Evolutionary conservation across 2,888 invertebrate species (phyloP), one percentile per base, ranked within the genome.

Genomic region (Megamerina dolium): DNA sequence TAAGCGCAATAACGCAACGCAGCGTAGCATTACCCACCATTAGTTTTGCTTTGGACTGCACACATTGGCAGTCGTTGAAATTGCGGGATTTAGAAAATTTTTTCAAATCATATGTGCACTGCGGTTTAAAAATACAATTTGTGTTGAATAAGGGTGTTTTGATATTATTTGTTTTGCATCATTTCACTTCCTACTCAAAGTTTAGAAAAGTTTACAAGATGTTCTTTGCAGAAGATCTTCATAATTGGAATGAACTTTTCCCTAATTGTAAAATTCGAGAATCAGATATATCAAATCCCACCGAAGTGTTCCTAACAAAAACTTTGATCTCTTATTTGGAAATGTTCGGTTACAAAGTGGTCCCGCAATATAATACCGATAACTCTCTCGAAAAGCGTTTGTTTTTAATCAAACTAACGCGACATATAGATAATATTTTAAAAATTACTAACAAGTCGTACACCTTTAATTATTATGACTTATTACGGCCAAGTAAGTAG

Each of bases 401-500:
- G 2, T 68, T 68, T 39, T 45, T 66, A 0, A 46, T 58, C 23
- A 58, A 57, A 9, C 43, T 68, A 16, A 57, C 58, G 20, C 54
- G 60, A 0, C 62, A 63, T 48, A 61, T 65, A 5, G 63, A 68
- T 38, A 54, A 58, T 26, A 64, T 68, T n/a, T 30, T 68, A 18
- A 65, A 63, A 41, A 59, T 67, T 13, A 61, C 61, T 0, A 65
- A 64, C 46, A 66, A 66, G 12, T 50, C 52, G 4, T 62, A 60
- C 43, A 53, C 55, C 0, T 69, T 64, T 31, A 53, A 52, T 2
- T 65, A 61, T 32, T 56, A 58, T 21, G 68, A 68, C 26, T 48
- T 68, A 3, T 52, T 60, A 18, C 55, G 58, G 21, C 68, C 68
- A 41, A 57, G 68, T 68, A 52, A 55, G 59, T 19, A 4, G n/a